Evolutionary conservation across 2,113 vertebrate species (phyloP).

Genomic region (Nicator chloris): DNA sequence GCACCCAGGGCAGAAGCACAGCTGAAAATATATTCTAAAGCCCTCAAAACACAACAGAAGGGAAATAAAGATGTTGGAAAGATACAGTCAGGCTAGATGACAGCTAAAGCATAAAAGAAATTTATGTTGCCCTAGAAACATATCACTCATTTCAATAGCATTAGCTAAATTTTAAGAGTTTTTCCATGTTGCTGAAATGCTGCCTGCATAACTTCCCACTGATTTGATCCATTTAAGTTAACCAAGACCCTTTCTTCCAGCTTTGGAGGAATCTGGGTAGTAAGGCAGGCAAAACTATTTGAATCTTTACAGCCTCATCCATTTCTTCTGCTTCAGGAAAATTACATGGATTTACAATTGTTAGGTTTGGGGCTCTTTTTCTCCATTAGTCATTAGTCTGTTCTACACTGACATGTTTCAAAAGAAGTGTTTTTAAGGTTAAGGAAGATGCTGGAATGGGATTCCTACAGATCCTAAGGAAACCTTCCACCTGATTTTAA

Average conservation of each 20-base stretch:
- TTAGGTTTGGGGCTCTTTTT: fast-evolving
- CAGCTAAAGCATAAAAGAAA: neutral
- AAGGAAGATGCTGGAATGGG: neutral
- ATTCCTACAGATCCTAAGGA: neutral
- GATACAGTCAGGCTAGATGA: neutral
- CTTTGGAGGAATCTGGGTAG: neutral
- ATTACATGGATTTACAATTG: neutral
- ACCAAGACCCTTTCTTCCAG: neutral
- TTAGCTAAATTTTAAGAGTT: neutral
- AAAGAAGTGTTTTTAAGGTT: neutral
- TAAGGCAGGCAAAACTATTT: neutral
- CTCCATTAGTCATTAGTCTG: neutral
- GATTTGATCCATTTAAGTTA: neutral
- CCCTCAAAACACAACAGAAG: neutral
- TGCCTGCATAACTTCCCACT: neutral
- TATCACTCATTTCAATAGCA: neutral
- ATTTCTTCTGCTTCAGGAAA: neutral
- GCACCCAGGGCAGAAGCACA: neutral
- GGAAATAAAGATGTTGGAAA: neutral
- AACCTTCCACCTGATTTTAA: neutral
- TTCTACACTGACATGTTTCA: neutral
- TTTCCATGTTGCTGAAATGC: neutral
- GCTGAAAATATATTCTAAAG: neutral
- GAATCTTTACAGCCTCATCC: neutral
- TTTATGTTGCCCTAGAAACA: neutral